These are phyloP conservation scores for Drosophila pegasa DNA, from an alignment of 2,888 invertebrate genomes.

Conservation along the genomic window DNA sequence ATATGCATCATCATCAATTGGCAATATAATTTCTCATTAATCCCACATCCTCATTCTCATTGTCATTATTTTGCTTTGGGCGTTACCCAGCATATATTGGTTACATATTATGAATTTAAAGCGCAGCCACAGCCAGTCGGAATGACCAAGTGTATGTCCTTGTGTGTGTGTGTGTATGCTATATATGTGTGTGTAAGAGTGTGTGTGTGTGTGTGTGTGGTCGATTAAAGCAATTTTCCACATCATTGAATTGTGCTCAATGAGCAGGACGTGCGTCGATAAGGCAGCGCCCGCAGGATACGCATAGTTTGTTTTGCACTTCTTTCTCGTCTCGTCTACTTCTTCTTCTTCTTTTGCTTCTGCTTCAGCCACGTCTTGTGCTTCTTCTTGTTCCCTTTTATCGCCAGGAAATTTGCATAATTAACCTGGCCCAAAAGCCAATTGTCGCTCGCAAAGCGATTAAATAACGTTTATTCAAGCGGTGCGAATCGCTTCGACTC, in stretches of 20 bases:
- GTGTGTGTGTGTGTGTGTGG: conserved; percentile 3
- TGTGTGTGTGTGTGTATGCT: not conserved
- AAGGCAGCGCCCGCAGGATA: conserved; percentile 27
- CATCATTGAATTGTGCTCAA: conserved; percentile 72
- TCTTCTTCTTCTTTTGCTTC: not conserved
- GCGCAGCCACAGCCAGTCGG: not conserved
- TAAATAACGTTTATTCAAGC: conserved; percentile 13
- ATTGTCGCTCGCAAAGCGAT: conserved; percentile 20
- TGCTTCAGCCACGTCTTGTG: not conserved
- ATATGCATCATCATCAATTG: not conserved
- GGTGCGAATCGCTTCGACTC: not conserved
- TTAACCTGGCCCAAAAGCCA: conserved; percentile 29
- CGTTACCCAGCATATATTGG: conserved; percentile 34
- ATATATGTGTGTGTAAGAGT: not conserved
- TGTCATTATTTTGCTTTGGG: conserved; percentile 31
- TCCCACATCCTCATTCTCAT: not conserved
- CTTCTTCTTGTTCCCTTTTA: not conserved
- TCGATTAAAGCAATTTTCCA: conserved; percentile 73
- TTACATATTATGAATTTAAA: conserved; percentile 19
- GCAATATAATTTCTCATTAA: not conserved
- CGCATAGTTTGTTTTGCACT: conserved; percentile 14
- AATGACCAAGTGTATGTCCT: not conserved
- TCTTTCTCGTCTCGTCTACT: not conserved
- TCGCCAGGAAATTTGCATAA: conserved; percentile 39
- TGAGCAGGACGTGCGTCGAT: conserved; percentile 69